Conservation (phyloP, 2,888 invertebrate genomes). For the Gastrophysa polygoni region DNA sequence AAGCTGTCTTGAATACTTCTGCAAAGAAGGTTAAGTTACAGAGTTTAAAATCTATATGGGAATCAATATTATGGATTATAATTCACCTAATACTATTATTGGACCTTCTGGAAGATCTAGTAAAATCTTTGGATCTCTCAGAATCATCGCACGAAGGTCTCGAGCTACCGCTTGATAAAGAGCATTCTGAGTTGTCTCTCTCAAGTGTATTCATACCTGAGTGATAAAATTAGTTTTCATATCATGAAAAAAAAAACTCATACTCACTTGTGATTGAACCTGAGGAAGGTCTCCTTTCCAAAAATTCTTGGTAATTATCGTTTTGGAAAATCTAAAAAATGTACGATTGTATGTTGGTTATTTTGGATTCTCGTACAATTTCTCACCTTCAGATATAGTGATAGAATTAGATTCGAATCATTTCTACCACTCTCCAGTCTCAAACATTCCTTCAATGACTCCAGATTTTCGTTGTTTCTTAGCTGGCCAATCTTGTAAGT, state of each 20-base stretch:
- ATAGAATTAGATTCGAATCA: slow-evolving; percentile 78
- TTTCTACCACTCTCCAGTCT: slow-evolving; percentile 77
- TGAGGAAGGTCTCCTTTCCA: slow-evolving; percentile 23
- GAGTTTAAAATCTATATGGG: too few species aligned
- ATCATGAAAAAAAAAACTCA: not conserved
- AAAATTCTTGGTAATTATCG: slow-evolving; percentile 33
- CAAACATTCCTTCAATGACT: slow-evolving; percentile 76
- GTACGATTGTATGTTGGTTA: not conserved
- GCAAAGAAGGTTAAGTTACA: too few species aligned
- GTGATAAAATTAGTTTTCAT: slow-evolving; percentile 1
- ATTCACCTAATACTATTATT: not conserved
- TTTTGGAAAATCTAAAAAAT: slow-evolving; percentile 47
- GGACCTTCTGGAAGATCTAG: not conserved
- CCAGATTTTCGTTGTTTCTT: slow-evolving; percentile 72
- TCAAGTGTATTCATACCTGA: slow-evolving; percentile 22
- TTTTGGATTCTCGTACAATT: too few species aligned
- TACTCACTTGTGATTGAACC: slow-evolving; percentile 21
- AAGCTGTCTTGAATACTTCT: slow-evolving; percentile 21
- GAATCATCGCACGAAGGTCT: not conserved
- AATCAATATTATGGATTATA: too few species aligned
- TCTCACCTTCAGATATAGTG: slow-evolving; percentile 74
- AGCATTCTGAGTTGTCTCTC: slow-evolving; percentile 11
- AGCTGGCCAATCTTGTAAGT: slow-evolving; percentile 72
- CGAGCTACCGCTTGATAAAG: slow-evolving; percentile 20
- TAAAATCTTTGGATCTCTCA: not conserved